A percentile compares a stretch with the other conserved stretches of the same genome.
Evolutionary conservation across 2,113 vertebrate species (phyloP).

Genomic region (Thamnophis sirtalis): DNA sequence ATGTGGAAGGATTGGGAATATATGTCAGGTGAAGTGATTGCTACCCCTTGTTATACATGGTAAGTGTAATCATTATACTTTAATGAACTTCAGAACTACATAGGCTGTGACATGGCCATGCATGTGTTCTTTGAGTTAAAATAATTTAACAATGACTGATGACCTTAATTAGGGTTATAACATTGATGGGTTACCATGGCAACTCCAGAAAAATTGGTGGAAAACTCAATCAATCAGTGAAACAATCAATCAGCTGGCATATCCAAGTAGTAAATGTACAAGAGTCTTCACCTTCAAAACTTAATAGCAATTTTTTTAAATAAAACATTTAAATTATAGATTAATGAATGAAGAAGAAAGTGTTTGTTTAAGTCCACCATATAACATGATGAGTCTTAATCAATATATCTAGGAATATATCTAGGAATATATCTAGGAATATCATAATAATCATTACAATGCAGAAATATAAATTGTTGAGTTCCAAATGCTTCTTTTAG

Average conservation of each 20-base stretch:
- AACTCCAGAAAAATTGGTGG: not conserved
- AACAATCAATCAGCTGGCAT: not conserved
- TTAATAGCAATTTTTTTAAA: not conserved
- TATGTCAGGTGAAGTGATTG: constrained; percentile 89
- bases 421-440: not conserved
- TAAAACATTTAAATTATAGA: not conserved
- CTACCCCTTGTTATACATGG: constrained; percentile 93
- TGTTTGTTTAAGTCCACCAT: not conserved
- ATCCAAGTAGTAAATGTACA: not conserved
- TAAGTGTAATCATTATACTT: constrained; percentile 55
- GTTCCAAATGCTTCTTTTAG: not conserved
- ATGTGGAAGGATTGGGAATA: constrained; percentile 94
- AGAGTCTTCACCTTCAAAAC: not conserved
- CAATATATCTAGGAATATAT: not conserved
- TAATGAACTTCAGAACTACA: not conserved
- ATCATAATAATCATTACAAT: not conserved
- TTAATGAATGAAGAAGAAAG: not conserved
- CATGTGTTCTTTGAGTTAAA: not conserved
- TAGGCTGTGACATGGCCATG: not conserved
- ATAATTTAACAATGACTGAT: not conserved
- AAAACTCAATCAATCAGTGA: not conserved
- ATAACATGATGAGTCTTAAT: not conserved
- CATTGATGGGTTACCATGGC: not conserved
- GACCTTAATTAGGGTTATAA: not conserved
- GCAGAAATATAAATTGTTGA: not conserved